phyloP scores from a whole-genome alignment of 2,888 invertebrate genomes.

The Orthosia gracilis region DNA sequence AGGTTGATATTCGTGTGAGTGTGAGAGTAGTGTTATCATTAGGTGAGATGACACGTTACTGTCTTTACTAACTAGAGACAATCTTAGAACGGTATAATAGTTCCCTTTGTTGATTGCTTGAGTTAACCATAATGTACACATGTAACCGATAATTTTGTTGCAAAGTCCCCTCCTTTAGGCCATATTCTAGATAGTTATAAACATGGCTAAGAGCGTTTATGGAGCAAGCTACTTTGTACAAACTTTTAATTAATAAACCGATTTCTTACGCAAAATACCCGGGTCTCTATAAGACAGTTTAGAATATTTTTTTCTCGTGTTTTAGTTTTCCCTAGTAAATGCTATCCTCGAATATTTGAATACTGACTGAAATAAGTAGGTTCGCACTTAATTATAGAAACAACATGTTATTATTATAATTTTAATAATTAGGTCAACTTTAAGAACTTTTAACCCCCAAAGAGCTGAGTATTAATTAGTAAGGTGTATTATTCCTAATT shows the following conservation, averaged over 20 bases:
- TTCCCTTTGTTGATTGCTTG: constrained; percentile 17
- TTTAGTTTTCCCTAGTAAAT: too few relatives aligned
- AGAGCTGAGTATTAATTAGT: neutral
- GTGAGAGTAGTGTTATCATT: constrained; percentile 25
- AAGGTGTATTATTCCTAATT: neutral
- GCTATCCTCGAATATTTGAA: neutral
- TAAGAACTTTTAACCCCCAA: neutral
- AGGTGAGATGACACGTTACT: constrained; percentile 23
- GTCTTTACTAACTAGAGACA: constrained; percentile 21
- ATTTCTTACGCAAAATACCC: too few relatives aligned
- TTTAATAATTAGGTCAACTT: neutral
- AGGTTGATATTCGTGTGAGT: constrained; percentile 4
- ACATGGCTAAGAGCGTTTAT: too few relatives aligned
- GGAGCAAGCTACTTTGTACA: too few relatives aligned
- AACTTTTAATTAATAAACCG: too few relatives aligned
- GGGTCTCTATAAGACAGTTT: too few relatives aligned
- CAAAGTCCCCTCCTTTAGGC: too few relatives aligned
- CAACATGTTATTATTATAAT: neutral
- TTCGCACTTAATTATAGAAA: neutral
- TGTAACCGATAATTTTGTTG: neutral
- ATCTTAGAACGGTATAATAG: constrained; percentile 24
- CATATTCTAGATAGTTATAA: too few relatives aligned
- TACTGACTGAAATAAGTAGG: neutral
- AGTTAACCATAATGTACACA: neutral
- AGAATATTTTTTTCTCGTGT: too few relatives aligned